Conservation (phyloP, 2,113 vertebrate species). For the Siniperca chuatsi region DNA sequence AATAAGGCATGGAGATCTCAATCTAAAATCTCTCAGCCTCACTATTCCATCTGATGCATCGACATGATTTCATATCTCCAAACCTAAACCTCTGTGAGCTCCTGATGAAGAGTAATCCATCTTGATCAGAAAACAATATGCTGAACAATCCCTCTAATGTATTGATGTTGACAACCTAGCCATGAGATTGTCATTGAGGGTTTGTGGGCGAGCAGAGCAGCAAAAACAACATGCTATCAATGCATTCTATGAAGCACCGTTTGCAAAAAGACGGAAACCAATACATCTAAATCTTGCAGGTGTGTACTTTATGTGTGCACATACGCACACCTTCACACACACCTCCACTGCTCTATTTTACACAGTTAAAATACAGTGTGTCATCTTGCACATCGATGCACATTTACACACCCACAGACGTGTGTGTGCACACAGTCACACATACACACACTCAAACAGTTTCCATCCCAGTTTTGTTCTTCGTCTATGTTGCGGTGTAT, state of each 20-base stretch:
- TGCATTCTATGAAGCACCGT: constrained; percentile 48
- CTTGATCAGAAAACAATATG: constrained; percentile 69
- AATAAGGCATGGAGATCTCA: constrained; percentile 74
- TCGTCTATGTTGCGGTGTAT: constrained; percentile 67
- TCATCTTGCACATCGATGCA: constrained; percentile 67
- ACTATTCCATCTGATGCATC: constrained; percentile 73
- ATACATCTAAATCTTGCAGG: constrained; percentile 68
- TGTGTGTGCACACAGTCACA: constrained; percentile 19
- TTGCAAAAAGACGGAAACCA: constrained; percentile 68
- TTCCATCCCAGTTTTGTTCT: constrained; percentile 80
- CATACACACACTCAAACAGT: constrained; percentile 63
- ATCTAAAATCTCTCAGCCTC: constrained; percentile 73
- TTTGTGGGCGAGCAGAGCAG: constrained; percentile 70
- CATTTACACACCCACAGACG: constrained; percentile 65
- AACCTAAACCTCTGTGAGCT: constrained; percentile 46
- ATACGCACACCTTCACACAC: constrained; percentile 41
- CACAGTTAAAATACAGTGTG: constrained; percentile 65
- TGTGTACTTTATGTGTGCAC: constrained; percentile 33
- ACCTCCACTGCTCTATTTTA: constrained; percentile 64
- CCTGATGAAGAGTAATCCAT: constrained; percentile 72
- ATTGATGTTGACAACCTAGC: constrained; percentile 75
- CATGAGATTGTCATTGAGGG: constrained; percentile 66
- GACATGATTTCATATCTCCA: constrained; percentile 65
- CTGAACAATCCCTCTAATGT: constrained; percentile 71
- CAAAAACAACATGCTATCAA: constrained; percentile 65